These are phyloP conservation scores for Bettongia penicillata DNA, from an alignment of 2,113 vertebrate genomes.

Conservation along the genomic window DNA sequence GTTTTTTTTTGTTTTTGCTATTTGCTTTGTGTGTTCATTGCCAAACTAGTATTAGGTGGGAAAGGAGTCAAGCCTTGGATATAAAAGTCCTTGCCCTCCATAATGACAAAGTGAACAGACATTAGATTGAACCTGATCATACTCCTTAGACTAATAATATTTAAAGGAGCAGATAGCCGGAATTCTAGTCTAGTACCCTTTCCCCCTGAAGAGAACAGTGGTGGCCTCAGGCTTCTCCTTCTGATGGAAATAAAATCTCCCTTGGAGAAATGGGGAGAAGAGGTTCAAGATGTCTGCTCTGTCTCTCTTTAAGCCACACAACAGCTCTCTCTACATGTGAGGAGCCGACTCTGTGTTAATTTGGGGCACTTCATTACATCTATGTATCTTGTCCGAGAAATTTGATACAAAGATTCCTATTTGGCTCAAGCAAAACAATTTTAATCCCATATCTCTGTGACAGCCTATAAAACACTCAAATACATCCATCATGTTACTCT, in stretches of 20 bases:
- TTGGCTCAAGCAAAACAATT: background rate
- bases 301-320: background rate
- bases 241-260: background rate
- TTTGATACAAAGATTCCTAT: background rate
- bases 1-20: background rate
- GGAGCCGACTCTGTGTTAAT: too few species aligned
- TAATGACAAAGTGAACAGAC: background rate
- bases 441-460: background rate
- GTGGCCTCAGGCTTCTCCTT: background rate
- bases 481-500: background rate
- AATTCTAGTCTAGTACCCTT: background rate
- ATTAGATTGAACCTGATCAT: background rate
- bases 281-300: background rate
- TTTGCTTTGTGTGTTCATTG: background rate
- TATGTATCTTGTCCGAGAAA: background rate
- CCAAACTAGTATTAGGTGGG: background rate
- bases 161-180: background rate
- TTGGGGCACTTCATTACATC: background rate
- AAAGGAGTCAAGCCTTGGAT: background rate
- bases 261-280: background rate
- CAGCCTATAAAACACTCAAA: background rate
- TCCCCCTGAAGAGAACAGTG: background rate
- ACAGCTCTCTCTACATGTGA: background rate
- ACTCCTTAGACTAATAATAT: background rate
- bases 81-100: background rate